Conservation (phyloP, 2,113 vertebrate species). For the Plecotus auritus region DNA sequence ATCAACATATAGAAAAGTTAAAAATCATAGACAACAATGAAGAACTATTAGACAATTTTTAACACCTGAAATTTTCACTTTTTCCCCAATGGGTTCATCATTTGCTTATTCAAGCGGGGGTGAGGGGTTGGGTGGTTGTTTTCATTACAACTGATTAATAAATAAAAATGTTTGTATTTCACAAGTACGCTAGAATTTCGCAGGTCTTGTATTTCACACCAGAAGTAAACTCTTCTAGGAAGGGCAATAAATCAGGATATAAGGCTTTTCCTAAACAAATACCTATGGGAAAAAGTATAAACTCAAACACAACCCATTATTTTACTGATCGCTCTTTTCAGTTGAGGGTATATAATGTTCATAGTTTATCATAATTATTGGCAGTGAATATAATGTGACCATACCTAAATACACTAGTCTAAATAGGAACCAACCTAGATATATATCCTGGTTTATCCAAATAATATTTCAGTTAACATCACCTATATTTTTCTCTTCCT, state of each 20-base stretch:
- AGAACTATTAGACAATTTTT: slow-evolving; percentile 14
- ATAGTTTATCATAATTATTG: background rate
- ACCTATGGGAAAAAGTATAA: slow-evolving; percentile 18
- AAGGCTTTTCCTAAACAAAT: slow-evolving; percentile 29
- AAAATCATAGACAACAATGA: background rate
- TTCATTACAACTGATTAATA: slow-evolving; percentile 47
- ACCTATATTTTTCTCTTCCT: background rate
- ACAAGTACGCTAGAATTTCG: slow-evolving; percentile 56
- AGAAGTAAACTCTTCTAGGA: slow-evolving; percentile 31
- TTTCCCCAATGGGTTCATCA: background rate
- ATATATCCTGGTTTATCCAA: background rate
- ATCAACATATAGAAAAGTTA: background rate
- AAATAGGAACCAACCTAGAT: background rate
- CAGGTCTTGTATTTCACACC: slow-evolving; percentile 51
- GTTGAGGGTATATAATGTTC: background rate
- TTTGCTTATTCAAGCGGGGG: slow-evolving; percentile 12
- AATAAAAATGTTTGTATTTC: slow-evolving; percentile 58
- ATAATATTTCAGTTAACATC: background rate
- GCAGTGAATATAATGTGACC: background rate
- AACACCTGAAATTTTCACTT: background rate
- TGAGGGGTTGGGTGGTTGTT: background rate
- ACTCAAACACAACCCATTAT: background rate
- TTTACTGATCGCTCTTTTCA: background rate
- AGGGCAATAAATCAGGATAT: slow-evolving; percentile 50
- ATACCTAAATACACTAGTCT: background rate